Evolutionary conservation across 2,113 vertebrate genomes (phyloP).

Genomic region (Arenaria interpres): DNA sequence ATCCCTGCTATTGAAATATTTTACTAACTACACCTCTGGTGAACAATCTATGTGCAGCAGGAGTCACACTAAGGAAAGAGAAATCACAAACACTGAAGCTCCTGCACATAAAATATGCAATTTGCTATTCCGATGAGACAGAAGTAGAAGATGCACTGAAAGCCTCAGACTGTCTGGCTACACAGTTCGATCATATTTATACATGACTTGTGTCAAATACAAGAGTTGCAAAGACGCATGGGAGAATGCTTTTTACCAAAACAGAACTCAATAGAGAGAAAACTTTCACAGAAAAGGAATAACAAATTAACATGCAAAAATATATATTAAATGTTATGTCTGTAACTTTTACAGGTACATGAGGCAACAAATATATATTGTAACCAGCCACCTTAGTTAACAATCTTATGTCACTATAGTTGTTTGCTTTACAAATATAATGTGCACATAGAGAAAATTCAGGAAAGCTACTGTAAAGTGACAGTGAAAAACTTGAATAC

Average conservation of each 20-base stretch:
- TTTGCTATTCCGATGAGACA: background rate
- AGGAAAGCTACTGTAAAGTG: background rate
- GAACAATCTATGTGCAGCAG: background rate
- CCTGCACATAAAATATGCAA: background rate
- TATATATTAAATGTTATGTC: background rate
- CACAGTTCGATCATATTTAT: background rate
- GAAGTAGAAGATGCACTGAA: background rate
- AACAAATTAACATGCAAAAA: background rate
- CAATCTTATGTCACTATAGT: background rate
- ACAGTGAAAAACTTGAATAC: background rate
- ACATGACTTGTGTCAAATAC: background rate
- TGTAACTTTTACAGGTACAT: background rate
- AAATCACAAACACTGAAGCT: background rate
- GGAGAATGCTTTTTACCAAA: background rate
- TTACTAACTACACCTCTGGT: background rate
- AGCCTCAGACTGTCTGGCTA: background rate
- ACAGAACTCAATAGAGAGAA: background rate
- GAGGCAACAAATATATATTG: background rate
- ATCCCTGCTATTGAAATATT: background rate
- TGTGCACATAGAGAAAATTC: rapidly evolving
- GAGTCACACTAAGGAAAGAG: background rate
- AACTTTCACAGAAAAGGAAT: background rate
- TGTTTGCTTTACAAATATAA: background rate
- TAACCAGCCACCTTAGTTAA: background rate
- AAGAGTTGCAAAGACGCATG: background rate